These are phyloP conservation scores for Trissolcus basalis DNA, from an alignment of 1,140 invertebrate species.

Conservation along the genomic window DNA sequence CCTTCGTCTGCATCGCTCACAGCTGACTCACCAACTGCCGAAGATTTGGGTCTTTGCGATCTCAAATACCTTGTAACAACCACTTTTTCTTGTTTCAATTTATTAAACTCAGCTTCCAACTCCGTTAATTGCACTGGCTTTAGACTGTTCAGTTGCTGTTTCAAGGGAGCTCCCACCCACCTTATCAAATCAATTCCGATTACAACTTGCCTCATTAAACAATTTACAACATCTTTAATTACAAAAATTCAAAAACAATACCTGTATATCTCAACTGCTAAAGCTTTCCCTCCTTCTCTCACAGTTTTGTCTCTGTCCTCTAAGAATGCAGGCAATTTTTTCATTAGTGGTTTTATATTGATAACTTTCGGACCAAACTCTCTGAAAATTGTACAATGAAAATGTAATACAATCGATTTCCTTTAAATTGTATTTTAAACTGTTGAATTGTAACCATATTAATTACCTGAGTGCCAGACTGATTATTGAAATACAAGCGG, in stretches of 20 bases:
- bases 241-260: too few species aligned
- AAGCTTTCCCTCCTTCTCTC: constrained; percentile 91
- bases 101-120: constrained; percentile 90
- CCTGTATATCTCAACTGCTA: constrained; percentile 93
- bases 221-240: too few species aligned
- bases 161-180: constrained; percentile 92
- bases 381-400: constrained; percentile 67
- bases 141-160: constrained; percentile 89
- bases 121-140: constrained; percentile 94
- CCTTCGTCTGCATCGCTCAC: constrained; percentile 75
- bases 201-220: too few species aligned
- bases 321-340: constrained; percentile 88
- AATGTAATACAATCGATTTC: too few species aligned
- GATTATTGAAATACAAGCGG: constrained; percentile 87
- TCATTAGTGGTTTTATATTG: constrained; percentile 91
- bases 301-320: constrained; percentile 95
- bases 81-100: constrained; percentile 82
- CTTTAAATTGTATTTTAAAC: too few species aligned
- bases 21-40: constrained; percentile 78
- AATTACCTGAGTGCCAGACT: constrained; percentile 83
- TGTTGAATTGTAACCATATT: not conserved
- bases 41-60: constrained; percentile 90
- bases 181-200: constrained; percentile 70
- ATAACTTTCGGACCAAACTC: constrained; percentile 96
- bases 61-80: constrained; percentile 87